Evolutionary conservation across 2,888 invertebrate species (phyloP), one percentile per base, ranked within the genome.

Genomic region (Drosophila borealis): DNA sequence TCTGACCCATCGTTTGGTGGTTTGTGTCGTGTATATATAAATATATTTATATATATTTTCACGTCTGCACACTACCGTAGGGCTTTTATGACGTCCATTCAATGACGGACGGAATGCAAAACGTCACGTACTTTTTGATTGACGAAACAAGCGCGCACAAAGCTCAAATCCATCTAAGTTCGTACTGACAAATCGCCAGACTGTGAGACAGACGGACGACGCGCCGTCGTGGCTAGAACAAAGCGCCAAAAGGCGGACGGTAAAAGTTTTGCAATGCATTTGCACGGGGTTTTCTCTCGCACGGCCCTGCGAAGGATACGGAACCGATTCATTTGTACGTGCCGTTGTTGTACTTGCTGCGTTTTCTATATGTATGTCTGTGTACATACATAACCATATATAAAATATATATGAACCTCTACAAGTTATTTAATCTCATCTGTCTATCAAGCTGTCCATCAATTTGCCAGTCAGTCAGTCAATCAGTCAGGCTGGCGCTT

Each of bases 371-470:
- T 21, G 36, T 56, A 21, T 36, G 37, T 66, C 19, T 49, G 17
- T 45, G 34, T 65, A 33, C 17, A 29, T 68, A 44, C 34, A 29
- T 63, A 17, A 59, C 34, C 48, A 57, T 63, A 59, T 55, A 65
- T 75, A 68, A 83, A 82, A 56, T 62, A 54, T 60, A 68, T 70
- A 78, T 81, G 78, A 88, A 88, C 80, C 89, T 84, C 80, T 90
- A 85, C 91, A 90, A 90, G 91, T 91, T 91, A 91, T 91, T 92
- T 92, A 91, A 91, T 92, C 90, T 90, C 89, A 91, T 91, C 92
- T 91, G 92, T 92, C 92, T 90, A 91, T 92, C 92, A 91, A 90
- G 85, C 90, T 92, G 92, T 91, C 92, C 91, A 89, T 92, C 92
- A 91, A 92, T 92, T 92, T 92, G 91, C 70, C 84, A 80, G 70